Evolutionary conservation across 2,797 vertebrate genomes (phyloP).

Genomic region (Oophaga sylvatica): DNA sequence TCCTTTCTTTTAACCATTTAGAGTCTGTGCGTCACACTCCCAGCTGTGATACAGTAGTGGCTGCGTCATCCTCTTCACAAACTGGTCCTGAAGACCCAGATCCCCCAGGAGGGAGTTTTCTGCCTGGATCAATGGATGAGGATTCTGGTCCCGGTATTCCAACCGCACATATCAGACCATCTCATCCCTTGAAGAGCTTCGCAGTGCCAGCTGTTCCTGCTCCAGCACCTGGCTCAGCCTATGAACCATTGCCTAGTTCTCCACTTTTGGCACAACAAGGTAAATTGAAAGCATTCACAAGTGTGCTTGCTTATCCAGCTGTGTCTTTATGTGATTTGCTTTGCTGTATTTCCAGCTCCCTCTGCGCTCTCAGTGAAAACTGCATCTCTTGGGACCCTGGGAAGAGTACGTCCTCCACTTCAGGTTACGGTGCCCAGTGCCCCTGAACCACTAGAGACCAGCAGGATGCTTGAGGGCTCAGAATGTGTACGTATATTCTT

Average conservation of each 20-base stretch:
- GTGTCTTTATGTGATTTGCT: background rate
- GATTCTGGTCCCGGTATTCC: slow-evolving; percentile 85
- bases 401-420: slow-evolving; percentile 91
- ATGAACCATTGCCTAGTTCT: slow-evolving; percentile 89
- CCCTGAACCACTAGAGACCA: slow-evolving; percentile 90
- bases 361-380: slow-evolving; percentile 90
- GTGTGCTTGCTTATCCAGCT: too few species aligned
- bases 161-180: slow-evolving; percentile 84
- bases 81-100: slow-evolving; percentile 87
- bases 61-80: slow-evolving; percentile 77
- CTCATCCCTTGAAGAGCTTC: slow-evolving; percentile 96
- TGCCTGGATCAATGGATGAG: slow-evolving; percentile 84
- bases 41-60: slow-evolving; percentile 87
- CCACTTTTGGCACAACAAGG: slow-evolving; percentile 90
- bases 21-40: slow-evolving; percentile 93
- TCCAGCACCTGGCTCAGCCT: slow-evolving; percentile 76
- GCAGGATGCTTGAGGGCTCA: slow-evolving; percentile 92
- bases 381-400: slow-evolving; percentile 92
- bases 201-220: slow-evolving; percentile 86
- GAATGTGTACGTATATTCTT: slow-evolving; percentile 86
- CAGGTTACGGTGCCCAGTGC: slow-evolving; percentile 91
- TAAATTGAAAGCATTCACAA: slow-evolving; percentile 61
- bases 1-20: slow-evolving; percentile 63
- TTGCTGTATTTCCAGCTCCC: slow-evolving; percentile 71
- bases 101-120: slow-evolving; percentile 82